These are phyloP conservation scores for Hymenochirus boettgeri DNA, from an alignment of 2,113 vertebrate species.

Conservation along the genomic window DNA sequence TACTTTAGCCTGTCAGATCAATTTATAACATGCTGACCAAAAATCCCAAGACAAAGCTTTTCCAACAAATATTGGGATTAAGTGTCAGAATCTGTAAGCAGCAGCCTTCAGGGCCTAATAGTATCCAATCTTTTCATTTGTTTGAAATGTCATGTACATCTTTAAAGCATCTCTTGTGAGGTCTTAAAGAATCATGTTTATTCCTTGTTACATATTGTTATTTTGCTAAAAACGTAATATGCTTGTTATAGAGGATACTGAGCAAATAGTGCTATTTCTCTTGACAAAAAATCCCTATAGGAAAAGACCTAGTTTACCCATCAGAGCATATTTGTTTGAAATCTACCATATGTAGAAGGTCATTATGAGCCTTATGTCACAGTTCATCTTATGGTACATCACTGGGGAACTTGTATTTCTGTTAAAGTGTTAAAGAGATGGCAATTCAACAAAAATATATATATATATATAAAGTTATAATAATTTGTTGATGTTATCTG, in stretches of 20 bases:
- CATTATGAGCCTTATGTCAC: too few species aligned
- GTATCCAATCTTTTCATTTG: constrained; percentile 38
- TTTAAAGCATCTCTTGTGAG: constrained; percentile 30
- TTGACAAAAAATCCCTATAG: not conserved
- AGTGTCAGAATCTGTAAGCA: constrained; percentile 32
- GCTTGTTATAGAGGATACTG: not conserved
- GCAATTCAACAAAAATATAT: too few species aligned
- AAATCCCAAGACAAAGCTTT: constrained; percentile 30
- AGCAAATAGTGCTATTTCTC: not conserved
- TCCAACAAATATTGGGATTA: constrained; percentile 27
- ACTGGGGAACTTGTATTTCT: too few species aligned
- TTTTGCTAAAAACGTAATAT: constrained; percentile 7
- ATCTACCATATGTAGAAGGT: not conserved
- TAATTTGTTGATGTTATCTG: too few species aligned
- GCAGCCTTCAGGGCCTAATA: constrained; percentile 37
- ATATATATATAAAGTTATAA: too few species aligned
- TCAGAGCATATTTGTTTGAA: not conserved
- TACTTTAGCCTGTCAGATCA: constrained; percentile 38
- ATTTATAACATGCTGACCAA: constrained; percentile 25
- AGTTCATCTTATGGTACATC: too few species aligned
- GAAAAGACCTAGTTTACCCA: not conserved
- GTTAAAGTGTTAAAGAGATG: too few species aligned
- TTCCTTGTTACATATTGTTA: constrained; percentile 16
- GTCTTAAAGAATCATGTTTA: constrained; percentile 20
- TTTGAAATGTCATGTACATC: constrained; percentile 42